Base-by-base conservation (phyloP, 2,888 invertebrate species). In the Volucella zonaria region DNA sequence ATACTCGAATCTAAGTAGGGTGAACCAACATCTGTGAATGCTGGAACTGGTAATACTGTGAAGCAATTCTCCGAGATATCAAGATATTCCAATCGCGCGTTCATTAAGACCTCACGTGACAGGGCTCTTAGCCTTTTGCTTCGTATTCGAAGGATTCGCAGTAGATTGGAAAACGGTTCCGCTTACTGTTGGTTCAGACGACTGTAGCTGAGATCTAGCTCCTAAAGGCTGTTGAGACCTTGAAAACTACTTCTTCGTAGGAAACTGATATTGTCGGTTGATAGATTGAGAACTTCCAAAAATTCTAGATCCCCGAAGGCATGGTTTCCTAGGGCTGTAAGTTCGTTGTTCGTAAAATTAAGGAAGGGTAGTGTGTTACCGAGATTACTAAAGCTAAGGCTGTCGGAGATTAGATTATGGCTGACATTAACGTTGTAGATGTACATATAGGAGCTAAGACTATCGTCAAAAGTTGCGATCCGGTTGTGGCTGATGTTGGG, bases 1-100 rank as follows among this genome's bases (percentile, higher is more conserved):
- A 97, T 96, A 82, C 96, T 96, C 87, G 96, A 96, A 91, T 97
- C 97, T 87, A 97, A 93, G 90, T 96, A 97, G 91, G 0, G 96
- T 96, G 88, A 95, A 95, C 96, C 96, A 23, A 97, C 94, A 90
- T 96, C 96, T 0, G 95, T 94, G 81, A 97, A 93, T 18, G 96
- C 95, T 31, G 95, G 93, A 42, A 95, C 95, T 0, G 97, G 97
- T 90, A 97, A 95, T n/a, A 95, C 94, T 3, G 95, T 94, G 88
- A 97, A 94, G 87, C 95, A 95, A 89, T 97, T 97, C 87, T 93
- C 93, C 87, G 96, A 95, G 87, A 97, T 93, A 90, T 97, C 96
- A 64, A 97, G 92, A 90, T 95, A 95, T 90, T 97, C 97, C 67
- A 97, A 92, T 15, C 95, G 94, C 0, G 96, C 96, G 87, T 95